Evolutionary conservation across 1,140 invertebrate genomes (phyloP), one percentile per base, ranked within the genome.

Genomic region (Fopius arisanus): DNA sequence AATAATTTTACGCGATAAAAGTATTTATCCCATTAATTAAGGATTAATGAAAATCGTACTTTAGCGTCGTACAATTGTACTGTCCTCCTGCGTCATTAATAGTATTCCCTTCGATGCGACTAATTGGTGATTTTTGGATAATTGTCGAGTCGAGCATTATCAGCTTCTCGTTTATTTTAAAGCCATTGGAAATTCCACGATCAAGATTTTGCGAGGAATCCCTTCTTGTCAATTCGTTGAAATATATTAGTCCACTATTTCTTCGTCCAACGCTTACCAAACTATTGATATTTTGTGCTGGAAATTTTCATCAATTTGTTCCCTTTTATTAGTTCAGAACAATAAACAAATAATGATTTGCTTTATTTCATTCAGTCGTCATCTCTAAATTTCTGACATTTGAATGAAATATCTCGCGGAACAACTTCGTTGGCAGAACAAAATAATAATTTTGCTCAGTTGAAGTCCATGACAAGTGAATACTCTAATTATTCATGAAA

Each of bases 1-100:
- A 72, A 40, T 72, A 72, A 62, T 67, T 67, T 72, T 72, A 72
- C 41, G 63, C 48, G 19, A 66, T 51, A 48, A 65, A 59, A 59
- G 21, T 72, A 72, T 69, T 69, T 69, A 69, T 69, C 67, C 67
- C 51, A 69, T 68, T 69, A 16, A 41, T 40, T 14, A n/a, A 68
- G 23, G 23, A n/a, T 48, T 16, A 48, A 7, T 10, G 33, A 67
- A 21, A n/a, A n/a, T n/a, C n/a, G 33, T 33, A 67, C 41, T 33
- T 37, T 28, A 31, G 31, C 37, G 63, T 19, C 63, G 63, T 33
- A n/a, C n/a, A n/a, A n/a, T n/a, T n/a, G n/a, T n/a, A 33, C 31
- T 31, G 7, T 66, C 14, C 16, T 29, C n/a, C 31, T 66, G 6
- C 21, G 66, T 67, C 33, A 67, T 16, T 14, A 26, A 40, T 40